Percentiles rank a stretch among this genome's conserved stretches.
Evolutionary conservation across 2,113 vertebrate species (phyloP).

Genomic region (Steatornis caripensis): DNA sequence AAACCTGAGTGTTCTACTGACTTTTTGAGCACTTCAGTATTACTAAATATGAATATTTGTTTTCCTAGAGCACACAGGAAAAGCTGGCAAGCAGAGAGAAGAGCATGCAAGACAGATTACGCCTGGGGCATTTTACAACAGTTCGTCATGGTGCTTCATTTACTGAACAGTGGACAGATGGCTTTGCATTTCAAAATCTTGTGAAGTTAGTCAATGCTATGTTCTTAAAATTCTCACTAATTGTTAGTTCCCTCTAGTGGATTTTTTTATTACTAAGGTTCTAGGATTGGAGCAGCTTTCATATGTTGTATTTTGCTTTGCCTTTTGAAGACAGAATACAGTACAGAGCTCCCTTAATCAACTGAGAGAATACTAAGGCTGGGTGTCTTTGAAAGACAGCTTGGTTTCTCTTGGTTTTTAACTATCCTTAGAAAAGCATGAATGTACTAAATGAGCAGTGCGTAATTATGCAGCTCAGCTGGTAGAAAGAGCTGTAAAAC

Average conservation of each 20-base stretch:
- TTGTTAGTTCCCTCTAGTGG: slow-evolving; percentile 61
- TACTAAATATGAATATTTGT: background rate
- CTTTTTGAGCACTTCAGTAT: background rate
- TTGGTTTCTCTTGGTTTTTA: background rate
- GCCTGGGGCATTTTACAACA: slow-evolving; percentile 97
- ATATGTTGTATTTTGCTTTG: background rate
- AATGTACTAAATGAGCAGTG: background rate
- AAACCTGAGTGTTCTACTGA: background rate
- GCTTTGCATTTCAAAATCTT: slow-evolving; percentile 98
- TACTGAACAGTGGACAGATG: slow-evolving; percentile 99
- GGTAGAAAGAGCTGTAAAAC: background rate
- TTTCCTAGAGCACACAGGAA: slow-evolving; percentile 92
- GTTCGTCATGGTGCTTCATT: slow-evolving; percentile 98
- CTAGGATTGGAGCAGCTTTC: slow-evolving; percentile 1
- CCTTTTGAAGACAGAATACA: slow-evolving; percentile 19
- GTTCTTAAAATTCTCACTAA: slow-evolving; percentile 59
- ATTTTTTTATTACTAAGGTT: slow-evolving; percentile 27
- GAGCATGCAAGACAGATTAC: slow-evolving; percentile 98
- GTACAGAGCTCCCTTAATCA: background rate
- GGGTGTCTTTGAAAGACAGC: background rate
- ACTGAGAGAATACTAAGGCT: background rate
- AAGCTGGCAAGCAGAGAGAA: slow-evolving; percentile 98
- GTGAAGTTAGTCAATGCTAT: slow-evolving; percentile 87
- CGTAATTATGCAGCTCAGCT: background rate
- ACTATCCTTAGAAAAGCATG: background rate